A percentile compares a stretch with the other conserved stretches of the same genome.
phyloP scores from a whole-genome alignment of 2,888 invertebrate species.

The Hesperia comma region DNA sequence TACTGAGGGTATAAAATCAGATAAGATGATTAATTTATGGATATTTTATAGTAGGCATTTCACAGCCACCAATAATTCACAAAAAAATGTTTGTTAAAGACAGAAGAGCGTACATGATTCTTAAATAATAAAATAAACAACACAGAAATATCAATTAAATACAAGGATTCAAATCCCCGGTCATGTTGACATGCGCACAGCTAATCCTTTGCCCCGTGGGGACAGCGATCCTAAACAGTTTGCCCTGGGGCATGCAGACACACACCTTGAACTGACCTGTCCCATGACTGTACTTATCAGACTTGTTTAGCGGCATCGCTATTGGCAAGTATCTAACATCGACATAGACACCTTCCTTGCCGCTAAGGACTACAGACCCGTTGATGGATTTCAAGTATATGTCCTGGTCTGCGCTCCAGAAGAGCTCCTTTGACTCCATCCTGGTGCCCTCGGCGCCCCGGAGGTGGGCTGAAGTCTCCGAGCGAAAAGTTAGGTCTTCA shows the following conservation, averaged over 20 bases:
- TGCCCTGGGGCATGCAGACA: slow-evolving; percentile 95
- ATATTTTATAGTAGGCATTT: too few relatives aligned
- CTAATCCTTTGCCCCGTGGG: slow-evolving; percentile 84
- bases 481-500: slow-evolving; percentile 86
- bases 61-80: too few relatives aligned
- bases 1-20: too few relatives aligned
- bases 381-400: slow-evolving; percentile 90
- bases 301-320: slow-evolving; percentile 74
- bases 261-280: slow-evolving; percentile 92
- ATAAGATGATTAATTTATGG: too few relatives aligned
- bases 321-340: slow-evolving; percentile 89
- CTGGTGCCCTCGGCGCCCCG: slow-evolving; percentile 92
- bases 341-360: slow-evolving; percentile 88
- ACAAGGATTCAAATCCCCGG: slow-evolving; percentile 86
- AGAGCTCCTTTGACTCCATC: slow-evolving; percentile 88
- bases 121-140: not conserved
- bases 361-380: slow-evolving; percentile 88
- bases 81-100: too few relatives aligned
- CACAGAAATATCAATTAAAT: slow-evolving; percentile 56
- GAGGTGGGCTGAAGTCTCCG: slow-evolving; percentile 87
- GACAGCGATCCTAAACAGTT: slow-evolving; percentile 90
- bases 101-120: not conserved
- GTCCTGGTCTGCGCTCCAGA: slow-evolving; percentile 91
- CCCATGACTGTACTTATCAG: slow-evolving; percentile 51
- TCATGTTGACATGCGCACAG: slow-evolving; percentile 86